Base-by-base conservation (phyloP, 2,888 invertebrate species). In the Diarsia brunnea region DNA sequence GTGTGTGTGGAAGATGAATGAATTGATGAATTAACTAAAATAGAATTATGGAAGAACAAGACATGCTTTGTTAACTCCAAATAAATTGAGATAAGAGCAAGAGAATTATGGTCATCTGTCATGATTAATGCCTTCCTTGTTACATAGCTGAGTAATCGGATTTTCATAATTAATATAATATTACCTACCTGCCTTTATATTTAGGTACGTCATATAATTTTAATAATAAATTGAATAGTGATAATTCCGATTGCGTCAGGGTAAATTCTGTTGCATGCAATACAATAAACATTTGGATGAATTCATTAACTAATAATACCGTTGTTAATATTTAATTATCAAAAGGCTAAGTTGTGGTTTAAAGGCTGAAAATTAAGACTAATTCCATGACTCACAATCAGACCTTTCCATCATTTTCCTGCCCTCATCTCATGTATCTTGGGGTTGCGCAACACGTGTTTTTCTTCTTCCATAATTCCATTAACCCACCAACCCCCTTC, bases 221-320 rank as follows among this genome's bases (percentile, higher is more conserved):
- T 53, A 73, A 53, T 63, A 60, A 73, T 63, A 74, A 45, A 72
- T 31, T 53, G 43, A 16, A 53, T 24, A 63, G 24, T 53, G 21
- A 45, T 31, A 31, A 63, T 31, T 24, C n/a, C 5, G 38, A 61
- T 38, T 61, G 31, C 38, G 61, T 38, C 38, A 38, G 61, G 61
- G 38, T 38, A 61, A 61, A 61, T 21, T 5, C 21, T 61, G 38
- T 21, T 3, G 60, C 60, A 61, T 3, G 60, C 60, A 61, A 12
- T 61, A 21, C 12, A n/a, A 11, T 21, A 19, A 61, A 61, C 21
- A 38, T 12, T 60, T 38, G 24, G 24, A 55, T 55, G 24, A 24
- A 55, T 55, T 24, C 24, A 55, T 55, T 24, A 14, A 27, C 16
- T 55, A 21, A 61, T 21, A 61, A 12, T 21, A 38, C 2, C 12